Percentiles rank a stretch among this genome's conserved stretches.
Evolutionary conservation across 1,140 invertebrate species (phyloP).

Genomic region (Heliconius eleuchia): DNA sequence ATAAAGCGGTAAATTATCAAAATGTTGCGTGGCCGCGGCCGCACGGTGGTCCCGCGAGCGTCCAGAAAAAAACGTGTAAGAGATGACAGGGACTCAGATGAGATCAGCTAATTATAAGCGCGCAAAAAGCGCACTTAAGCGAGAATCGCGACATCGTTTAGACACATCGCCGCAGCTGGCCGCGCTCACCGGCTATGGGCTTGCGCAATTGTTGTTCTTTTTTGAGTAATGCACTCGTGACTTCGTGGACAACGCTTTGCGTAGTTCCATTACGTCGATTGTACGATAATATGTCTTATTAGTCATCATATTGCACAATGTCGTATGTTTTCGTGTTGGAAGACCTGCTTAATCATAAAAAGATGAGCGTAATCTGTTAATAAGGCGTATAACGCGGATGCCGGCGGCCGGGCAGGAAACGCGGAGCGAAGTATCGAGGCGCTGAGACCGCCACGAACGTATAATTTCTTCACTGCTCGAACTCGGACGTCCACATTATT

Average conservation of each 20-base stretch:
- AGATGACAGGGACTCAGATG: constrained; percentile 73
- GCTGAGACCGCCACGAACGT: constrained; percentile 63
- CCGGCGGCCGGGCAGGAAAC: constrained; percentile 51
- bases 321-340: not conserved
- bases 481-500: constrained; percentile 62
- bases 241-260: not conserved
- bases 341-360: not conserved
- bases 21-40: constrained; percentile 61
- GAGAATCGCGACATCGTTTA: constrained; percentile 31
- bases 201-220: constrained; percentile 49
- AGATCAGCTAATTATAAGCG: constrained; percentile 61
- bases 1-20: constrained; percentile 81
- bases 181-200: constrained; percentile 47
- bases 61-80: constrained; percentile 70
- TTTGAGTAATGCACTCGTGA: constrained; percentile 20
- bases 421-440: constrained; percentile 50
- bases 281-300: not conserved
- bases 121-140: constrained; percentile 51
- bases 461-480: constrained; percentile 77
- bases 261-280: constrained; percentile 8
- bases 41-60: constrained; percentile 66
- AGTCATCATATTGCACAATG: not conserved
- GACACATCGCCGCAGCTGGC: constrained; percentile 3
- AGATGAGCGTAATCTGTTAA: not conserved
- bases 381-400: constrained; percentile 41